phyloP scores from a whole-genome alignment of 1,140 invertebrate genomes.

The Sycophaga agraensis region DNA sequence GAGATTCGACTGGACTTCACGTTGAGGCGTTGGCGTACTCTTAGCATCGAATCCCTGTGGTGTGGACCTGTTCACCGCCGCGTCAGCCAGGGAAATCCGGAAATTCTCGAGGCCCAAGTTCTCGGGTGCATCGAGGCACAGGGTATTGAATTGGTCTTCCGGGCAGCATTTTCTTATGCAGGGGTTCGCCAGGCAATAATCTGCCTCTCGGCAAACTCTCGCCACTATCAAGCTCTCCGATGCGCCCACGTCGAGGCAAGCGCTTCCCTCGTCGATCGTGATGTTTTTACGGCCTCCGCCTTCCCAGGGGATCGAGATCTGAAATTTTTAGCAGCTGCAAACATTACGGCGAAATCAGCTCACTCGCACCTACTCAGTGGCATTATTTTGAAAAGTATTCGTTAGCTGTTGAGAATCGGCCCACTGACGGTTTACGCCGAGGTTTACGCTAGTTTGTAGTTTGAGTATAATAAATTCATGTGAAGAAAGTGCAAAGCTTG shows the following conservation, averaged over 20 bases:
- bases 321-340: slow-evolving; percentile 14
- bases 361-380: too few species aligned
- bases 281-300: slow-evolving; percentile 12
- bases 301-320: slow-evolving; percentile 23
- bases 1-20: too few species aligned
- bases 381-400: too few species aligned
- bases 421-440: too few species aligned
- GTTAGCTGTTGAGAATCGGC: too few species aligned
- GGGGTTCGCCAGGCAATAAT: slow-evolving; percentile 26
- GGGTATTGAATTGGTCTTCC: slow-evolving; percentile 18
- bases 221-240: neutral
- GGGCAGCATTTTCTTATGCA: slow-evolving; percentile 41
- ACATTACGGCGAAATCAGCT: too few species aligned
- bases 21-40: slow-evolving; percentile 27
- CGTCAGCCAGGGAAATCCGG: neutral
- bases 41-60: slow-evolving; percentile 3
- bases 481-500: too few species aligned
- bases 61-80: slow-evolving; percentile 1
- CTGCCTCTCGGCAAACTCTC: slow-evolving; percentile 27
- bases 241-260: slow-evolving; percentile 29
- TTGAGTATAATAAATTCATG: too few species aligned
- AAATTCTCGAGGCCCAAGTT: neutral
- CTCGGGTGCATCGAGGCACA: neutral
- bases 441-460: too few species aligned
- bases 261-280: neutral